Evolutionary conservation across 2,113 vertebrate genomes (phyloP), one percentile per base, ranked within the genome.

Genomic region (Columba janthina): DNA sequence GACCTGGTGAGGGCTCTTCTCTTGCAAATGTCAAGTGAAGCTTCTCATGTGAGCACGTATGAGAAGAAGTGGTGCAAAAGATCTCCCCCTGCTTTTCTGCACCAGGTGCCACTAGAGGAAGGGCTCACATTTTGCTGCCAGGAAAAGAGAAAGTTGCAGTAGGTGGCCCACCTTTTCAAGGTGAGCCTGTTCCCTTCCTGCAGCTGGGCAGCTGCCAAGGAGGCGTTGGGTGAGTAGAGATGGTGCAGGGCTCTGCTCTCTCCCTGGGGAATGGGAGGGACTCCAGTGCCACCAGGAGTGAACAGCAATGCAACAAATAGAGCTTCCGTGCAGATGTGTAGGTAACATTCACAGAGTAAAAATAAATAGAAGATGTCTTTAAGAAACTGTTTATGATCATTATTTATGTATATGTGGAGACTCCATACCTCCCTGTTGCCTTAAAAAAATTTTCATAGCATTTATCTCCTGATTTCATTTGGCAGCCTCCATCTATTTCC

Each of bases 381-480:
- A 65, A 93, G 58, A 93, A 89, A 72, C 65, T 50, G 20, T 32
- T 96, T 67, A 36, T 92, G 67, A 75, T 92, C 58, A 58, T 84
- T 77, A 48, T 89, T 73, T 87, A 80, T 83, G 50, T 80, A 46
- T 36, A 67, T 72, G 70, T 70, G 56, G 69, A 58, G 69, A 69
- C 42, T 82, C 70, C 10, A 69, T 71, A 40, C 40, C 46, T 66
- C 88, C 65, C 66, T 12, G 16, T 32, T 83, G 81, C 88, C 89
- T 93, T 85, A 88, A 90, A 93, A 82, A 86, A 95, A 34, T 12
- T n/a, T 93, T 94, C 84, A 65, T 62, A 73, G 70, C 60, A 88
- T 85, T 96, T 97, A 94, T 96, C 91, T 97, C 64, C 62, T 1
- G 1, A 95, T 96, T 98, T 95, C 60, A 53, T 94, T 90, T 87